Base-by-base conservation (phyloP, 2,888 invertebrate species). In the Fragum whitleyi region DNA sequence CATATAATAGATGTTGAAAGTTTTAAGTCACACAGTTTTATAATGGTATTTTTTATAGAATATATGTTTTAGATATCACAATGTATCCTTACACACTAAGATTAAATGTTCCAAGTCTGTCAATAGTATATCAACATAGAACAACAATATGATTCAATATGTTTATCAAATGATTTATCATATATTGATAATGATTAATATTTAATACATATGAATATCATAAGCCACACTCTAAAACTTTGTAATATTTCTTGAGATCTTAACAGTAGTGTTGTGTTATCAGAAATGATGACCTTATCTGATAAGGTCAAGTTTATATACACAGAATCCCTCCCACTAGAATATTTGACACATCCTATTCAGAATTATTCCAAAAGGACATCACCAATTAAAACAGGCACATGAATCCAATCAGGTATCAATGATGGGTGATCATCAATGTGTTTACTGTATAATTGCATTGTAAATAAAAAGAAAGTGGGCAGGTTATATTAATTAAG, bases 271-370 rank as follows among this genome's bases (percentile, higher is more conserved):
- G n/a, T 32, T 32, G 62, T 14, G 16, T 62, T 62, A 62, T 62
- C 62, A 62, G 36, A 36, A 78, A 53, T 82, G 78, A 82, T 82
- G 78, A 29, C 23, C 26, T 21, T 39, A 16, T 19, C 69, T 62
- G 82, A 82, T 82, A 82, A 82, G 76, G 47, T 16, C 26, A 14
- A 42, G 11, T 55, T 81, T 82, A 72, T 81, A 81, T 82, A 79
- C 57, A 59, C 51, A 47, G 53, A 67, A 26, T 28, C 51, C 26
- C 51, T 28, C 62, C 28, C 51, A 51, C 51, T 28, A 28, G n/a
- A 11, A 21, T 57, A 53, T 29, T 55, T 71, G 70, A 57, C 70
- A 71, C 57, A 57, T 71, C 57, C 70, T 71, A n/a, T 62, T 16
- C 62, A 32, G 62, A 28, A 62, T 28, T 11, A 9, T 62, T 23